Evolutionary conservation across 2,888 invertebrate species (phyloP), one percentile per base, ranked within the genome.

Genomic region (Drosophila greeni): DNA sequence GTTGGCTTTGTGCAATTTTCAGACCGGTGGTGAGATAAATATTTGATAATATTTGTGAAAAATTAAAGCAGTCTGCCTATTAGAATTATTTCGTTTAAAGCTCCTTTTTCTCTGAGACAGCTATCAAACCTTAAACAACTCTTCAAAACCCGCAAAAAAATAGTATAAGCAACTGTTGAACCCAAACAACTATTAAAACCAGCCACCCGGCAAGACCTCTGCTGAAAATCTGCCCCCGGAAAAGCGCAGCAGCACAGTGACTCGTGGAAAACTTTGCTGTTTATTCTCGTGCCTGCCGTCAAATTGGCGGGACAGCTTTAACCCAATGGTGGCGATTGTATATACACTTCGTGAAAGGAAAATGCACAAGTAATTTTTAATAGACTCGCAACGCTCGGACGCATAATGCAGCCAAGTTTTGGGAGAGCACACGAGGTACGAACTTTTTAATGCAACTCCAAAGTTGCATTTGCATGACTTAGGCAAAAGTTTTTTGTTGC

Each of bases 381-480:
- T 82, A 75, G 74, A 78, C 79, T 78, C 54, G 75, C 75, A 64
- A 66, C 73, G 72, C 70, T 67, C 54, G 75, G 59, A 58, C 58
- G 84, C 76, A 83, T 71, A 77, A 62, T 60, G 73, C 59, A 49
- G 54, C 36, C 57, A 82, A 82, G 56, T 70, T 40, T 69, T 42
- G 24, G 42, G 16, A 58, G 26, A 45, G 48, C 69, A 62, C 31
- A 43, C 65, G 43, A 64, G 65, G 51, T 49, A 49, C 33, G 42
- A 70, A 72, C 70, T 59, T 69, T 76, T 74, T 68, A 70, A 74
- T 72, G 65, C 66, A 80, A 80, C 71, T 80, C 70, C 49, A 74
- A 73, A 78, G 66, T 74, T 72, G 69, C 71, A 74, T 84, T 79
- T 84, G 74, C 84, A 70, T 74, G 79, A 80, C 79, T 82, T 84